Evolutionary conservation across 1,140 invertebrate species (phyloP).

Genomic region (Ptiloglossa arizonensis): DNA sequence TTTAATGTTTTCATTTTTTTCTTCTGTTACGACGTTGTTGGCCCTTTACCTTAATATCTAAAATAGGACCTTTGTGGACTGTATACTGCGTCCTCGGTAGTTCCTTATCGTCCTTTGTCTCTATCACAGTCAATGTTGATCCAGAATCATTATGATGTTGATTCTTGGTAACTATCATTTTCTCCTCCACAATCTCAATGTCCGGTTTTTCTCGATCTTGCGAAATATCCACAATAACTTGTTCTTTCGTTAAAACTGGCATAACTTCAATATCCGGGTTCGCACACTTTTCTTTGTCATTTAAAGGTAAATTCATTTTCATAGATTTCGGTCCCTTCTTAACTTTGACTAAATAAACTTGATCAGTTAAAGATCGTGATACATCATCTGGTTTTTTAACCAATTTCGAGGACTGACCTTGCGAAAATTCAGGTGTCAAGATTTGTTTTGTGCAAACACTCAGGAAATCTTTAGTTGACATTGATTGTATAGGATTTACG

Average conservation of each 20-base stretch:
- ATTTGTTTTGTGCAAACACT: not conserved
- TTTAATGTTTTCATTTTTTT: constrained; percentile 3
- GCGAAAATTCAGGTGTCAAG: not conserved
- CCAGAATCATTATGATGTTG: constrained; percentile 9
- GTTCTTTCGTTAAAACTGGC: constrained; percentile 1
- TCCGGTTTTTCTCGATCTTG: constrained; percentile 19
- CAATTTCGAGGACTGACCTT: not conserved
- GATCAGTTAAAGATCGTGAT: not conserved
- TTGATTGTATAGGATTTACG: not conserved
- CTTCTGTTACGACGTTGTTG: not conserved
- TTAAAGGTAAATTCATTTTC: not conserved
- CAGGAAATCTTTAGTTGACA: not conserved
- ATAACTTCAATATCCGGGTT: not conserved
- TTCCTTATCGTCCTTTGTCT: constrained; percentile 37
- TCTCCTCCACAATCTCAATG: constrained; percentile 45
- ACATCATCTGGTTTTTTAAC: not conserved
- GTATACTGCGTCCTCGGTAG: constrained; percentile 68
- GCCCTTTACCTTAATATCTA: constrained; percentile 80
- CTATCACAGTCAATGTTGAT: constrained; percentile 9
- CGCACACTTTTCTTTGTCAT: not conserved
- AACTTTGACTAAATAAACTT: not conserved
- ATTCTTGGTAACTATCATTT: constrained; percentile 11
- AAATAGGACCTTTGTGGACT: constrained; percentile 79
- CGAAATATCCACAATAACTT: not conserved
- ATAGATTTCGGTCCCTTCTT: not conserved